Evolutionary conservation across 2,888 invertebrate species (phyloP).

Genomic region (Parnassius mnemosyne): DNA sequence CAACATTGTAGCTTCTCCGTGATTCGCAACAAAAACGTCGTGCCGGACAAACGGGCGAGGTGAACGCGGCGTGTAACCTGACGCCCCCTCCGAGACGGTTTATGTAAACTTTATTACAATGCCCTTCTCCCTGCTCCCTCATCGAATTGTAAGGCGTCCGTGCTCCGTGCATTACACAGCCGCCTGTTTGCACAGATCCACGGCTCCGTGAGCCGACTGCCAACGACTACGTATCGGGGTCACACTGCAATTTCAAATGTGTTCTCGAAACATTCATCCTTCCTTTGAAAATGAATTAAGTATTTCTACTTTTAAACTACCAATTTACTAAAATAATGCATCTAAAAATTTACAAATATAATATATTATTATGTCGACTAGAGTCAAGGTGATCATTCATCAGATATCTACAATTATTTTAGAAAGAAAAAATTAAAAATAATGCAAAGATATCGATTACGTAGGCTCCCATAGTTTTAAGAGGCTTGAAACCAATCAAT

Average conservation of each 20-base stretch:
- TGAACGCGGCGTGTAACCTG: slow-evolving; percentile 56
- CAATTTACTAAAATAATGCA: too few species aligned
- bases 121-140: slow-evolving; percentile 42
- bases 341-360: too few species aligned
- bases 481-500: too few species aligned
- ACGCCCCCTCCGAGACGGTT: slow-evolving; percentile 66
- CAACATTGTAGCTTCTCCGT: slow-evolving; percentile 68
- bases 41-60: slow-evolving; percentile 54
- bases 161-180: slow-evolving; percentile 71
- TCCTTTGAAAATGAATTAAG: too few species aligned
- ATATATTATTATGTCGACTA: too few species aligned
- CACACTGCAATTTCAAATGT: slow-evolving; percentile 61
- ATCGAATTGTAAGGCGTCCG: slow-evolving; percentile 60
- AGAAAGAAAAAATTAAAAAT: too few species aligned
- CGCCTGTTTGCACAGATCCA: slow-evolving; percentile 71
- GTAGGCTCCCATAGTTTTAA: too few species aligned
- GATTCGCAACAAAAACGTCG: slow-evolving; percentile 73
- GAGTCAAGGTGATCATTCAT: too few species aligned
- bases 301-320: too few species aligned
- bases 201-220: slow-evolving; percentile 67
- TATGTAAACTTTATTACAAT: slow-evolving; percentile 77
- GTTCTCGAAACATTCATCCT: slow-evolving; percentile 28
- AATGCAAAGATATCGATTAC: too few species aligned
- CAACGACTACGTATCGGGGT: slow-evolving; percentile 60
- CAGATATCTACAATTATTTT: too few species aligned